These are phyloP conservation scores for Toxonevra muliebris DNA, from an alignment of 2,888 invertebrate species.

Conservation along the genomic window DNA sequence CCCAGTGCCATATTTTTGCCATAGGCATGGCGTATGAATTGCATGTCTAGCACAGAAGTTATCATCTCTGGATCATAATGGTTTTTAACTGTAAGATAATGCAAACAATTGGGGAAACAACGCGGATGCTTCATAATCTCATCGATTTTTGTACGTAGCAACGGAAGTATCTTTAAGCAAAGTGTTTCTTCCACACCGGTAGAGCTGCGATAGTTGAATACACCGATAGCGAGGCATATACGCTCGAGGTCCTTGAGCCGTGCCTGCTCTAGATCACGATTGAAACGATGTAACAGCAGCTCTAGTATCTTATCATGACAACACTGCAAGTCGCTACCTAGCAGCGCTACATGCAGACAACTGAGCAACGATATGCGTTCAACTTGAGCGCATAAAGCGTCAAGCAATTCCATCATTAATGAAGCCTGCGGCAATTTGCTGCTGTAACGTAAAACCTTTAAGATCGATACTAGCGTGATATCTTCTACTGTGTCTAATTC, in stretches of 20 bases:
- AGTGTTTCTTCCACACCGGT: slow-evolving; percentile 66
- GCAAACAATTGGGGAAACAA: slow-evolving; percentile 70
- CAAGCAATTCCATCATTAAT: slow-evolving; percentile 67
- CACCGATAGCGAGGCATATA: slow-evolving; percentile 70
- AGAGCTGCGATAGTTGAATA: slow-evolving; percentile 70
- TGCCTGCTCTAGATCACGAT: slow-evolving; percentile 64
- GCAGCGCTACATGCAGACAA: slow-evolving; percentile 73
- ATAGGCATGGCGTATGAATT: slow-evolving; percentile 69
- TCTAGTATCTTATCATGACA: slow-evolving; percentile 66
- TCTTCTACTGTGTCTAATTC: slow-evolving; percentile 70
- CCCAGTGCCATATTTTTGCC: slow-evolving; percentile 66
- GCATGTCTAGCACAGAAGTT: slow-evolving; percentile 68
- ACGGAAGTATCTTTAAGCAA: slow-evolving; percentile 63
- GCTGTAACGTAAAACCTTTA: slow-evolving; percentile 71
- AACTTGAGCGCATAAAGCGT: slow-evolving; percentile 68
- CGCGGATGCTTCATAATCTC: slow-evolving; percentile 72
- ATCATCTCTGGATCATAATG: slow-evolving; percentile 72
- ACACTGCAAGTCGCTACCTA: slow-evolving; percentile 68
- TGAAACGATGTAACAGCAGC: slow-evolving; percentile 68
- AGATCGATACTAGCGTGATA: slow-evolving; percentile 72
- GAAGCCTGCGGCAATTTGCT: slow-evolving; percentile 63
- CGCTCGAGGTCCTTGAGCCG: slow-evolving; percentile 82
- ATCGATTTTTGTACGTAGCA: slow-evolving; percentile 67
- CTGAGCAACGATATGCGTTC: slow-evolving; percentile 70
- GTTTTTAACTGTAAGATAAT: slow-evolving; percentile 70